Conservation (phyloP, 2,113 vertebrate species). For the Marmota monax region DNA sequence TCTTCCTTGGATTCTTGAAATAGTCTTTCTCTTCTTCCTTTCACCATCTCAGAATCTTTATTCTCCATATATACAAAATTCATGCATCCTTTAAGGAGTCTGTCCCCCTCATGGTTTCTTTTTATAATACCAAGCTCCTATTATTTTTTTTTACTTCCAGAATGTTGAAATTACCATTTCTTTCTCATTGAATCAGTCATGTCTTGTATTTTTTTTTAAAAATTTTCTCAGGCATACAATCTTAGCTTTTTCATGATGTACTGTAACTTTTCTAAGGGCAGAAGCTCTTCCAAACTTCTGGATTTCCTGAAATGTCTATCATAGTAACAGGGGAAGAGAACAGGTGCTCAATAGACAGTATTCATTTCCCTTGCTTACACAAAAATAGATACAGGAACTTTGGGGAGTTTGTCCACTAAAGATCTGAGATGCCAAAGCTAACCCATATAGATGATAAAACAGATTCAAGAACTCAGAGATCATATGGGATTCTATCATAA, state of each 20-base stretch:
- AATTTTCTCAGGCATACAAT: background rate
- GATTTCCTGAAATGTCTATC: background rate
- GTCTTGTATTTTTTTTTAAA: background rate
- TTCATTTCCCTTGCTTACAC: constrained; percentile 33
- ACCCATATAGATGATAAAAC: background rate
- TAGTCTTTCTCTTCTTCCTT: background rate
- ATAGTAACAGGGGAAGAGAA: background rate
- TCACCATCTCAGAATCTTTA: background rate
- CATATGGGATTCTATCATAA: background rate
- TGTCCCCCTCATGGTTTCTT: background rate
- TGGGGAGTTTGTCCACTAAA: background rate
- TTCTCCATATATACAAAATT: background rate
- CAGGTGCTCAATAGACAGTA: background rate
- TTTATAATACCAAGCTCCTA: background rate
- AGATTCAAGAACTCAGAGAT: background rate
- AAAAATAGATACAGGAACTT: background rate
- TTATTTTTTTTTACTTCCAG: constrained; percentile 13
- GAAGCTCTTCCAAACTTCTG: background rate
- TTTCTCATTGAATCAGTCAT: background rate
- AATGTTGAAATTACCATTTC: background rate
- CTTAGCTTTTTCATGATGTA: constrained; percentile 8
- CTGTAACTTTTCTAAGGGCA: background rate
- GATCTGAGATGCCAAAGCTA: background rate
- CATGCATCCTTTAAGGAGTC: background rate
- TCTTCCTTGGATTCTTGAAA: constrained; percentile 37